phyloP scores from a whole-genome alignment of 2,797 vertebrate species.

The Eulemur albifrons region DNA sequence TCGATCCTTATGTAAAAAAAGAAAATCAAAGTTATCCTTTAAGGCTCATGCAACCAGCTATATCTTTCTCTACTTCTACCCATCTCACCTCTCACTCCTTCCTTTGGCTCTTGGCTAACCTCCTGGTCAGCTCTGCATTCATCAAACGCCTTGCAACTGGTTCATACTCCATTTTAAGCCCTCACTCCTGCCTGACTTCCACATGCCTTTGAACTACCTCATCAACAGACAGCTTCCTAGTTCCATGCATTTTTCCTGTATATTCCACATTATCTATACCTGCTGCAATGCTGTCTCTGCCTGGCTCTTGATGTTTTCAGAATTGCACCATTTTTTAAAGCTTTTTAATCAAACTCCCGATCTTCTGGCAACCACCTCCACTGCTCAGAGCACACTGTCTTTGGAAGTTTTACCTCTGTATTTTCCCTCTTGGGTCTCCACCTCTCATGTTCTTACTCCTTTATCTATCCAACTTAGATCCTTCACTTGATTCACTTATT shows the following conservation, averaged over 20 bases:
- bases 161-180: not conserved
- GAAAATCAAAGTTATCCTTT: not conserved
- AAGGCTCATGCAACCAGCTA: not conserved
- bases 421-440: not conserved
- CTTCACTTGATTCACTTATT: not conserved
- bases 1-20: not conserved
- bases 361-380: not conserved
- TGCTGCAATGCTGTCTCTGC: not conserved
- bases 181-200: not conserved
- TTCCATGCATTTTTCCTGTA: accelerated
- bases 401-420: not conserved
- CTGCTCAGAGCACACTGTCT: not conserved
- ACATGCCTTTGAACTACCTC: not conserved
- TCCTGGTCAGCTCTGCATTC: not conserved
- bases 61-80: not conserved
- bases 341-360: not conserved
- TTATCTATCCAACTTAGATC: not conserved
- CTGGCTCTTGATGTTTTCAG: not conserved
- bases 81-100: accelerated
- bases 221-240: not conserved
- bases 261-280: not conserved
- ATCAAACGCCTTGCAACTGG: not conserved
- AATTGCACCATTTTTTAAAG: not conserved
- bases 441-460: not conserved
- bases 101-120: not conserved